These are phyloP conservation scores for Exocentrus adspersus DNA, from an alignment of 2,888 invertebrate genomes.

Conservation along the genomic window DNA sequence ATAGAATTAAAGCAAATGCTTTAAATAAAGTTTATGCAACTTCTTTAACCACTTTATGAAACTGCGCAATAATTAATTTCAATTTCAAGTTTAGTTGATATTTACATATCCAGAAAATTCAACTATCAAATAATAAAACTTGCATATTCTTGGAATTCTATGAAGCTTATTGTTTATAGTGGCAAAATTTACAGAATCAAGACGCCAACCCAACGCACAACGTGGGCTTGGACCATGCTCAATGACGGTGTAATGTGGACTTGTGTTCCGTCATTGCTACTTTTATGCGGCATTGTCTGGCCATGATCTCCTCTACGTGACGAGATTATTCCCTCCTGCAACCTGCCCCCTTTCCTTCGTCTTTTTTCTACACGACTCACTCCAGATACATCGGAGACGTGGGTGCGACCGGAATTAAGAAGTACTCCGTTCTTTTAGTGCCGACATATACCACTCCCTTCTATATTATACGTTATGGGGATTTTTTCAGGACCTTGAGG, in stretches of 20 bases:
- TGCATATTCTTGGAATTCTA: too few species aligned
- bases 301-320: slow-evolving; percentile 54
- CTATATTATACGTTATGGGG: slow-evolving; percentile 32
- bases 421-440: slow-evolving; percentile 39
- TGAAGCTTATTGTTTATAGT: too few species aligned
- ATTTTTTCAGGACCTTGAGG: slow-evolving; percentile 35
- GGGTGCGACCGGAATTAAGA: slow-evolving; percentile 46
- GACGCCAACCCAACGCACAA: neutral
- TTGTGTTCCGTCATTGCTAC: slow-evolving; percentile 49
- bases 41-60: too few species aligned
- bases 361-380: slow-evolving; percentile 42
- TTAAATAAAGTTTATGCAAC: too few species aligned
- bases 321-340: slow-evolving; percentile 46
- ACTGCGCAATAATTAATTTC: too few species aligned
- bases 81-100: too few species aligned
- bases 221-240: slow-evolving; percentile 1
- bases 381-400: slow-evolving; percentile 35
- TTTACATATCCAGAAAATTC: too few species aligned
- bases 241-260: slow-evolving; percentile 33
- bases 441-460: slow-evolving; percentile 41
- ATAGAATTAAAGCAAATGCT: too few species aligned
- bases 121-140: too few species aligned
- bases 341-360: slow-evolving; percentile 38
- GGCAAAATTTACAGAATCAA: slow-evolving; percentile 4
- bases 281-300: slow-evolving; percentile 51